Evolutionary conservation across 2,797 vertebrate species (phyloP).

Genomic region (Neosilurus hyrtlii): DNA sequence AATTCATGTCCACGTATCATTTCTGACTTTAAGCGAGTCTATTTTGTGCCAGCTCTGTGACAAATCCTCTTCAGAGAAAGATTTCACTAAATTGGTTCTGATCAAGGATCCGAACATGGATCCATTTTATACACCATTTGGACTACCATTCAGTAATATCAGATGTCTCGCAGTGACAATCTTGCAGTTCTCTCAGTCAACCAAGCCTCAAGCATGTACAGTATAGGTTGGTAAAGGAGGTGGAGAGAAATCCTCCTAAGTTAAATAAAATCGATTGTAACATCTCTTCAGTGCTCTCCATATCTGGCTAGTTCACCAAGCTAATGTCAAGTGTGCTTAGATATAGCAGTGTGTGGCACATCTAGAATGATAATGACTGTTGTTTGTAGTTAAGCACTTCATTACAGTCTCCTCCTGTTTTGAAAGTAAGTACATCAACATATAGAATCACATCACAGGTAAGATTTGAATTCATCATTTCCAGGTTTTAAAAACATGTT

Average conservation of each 20-base stretch:
- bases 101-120: background rate
- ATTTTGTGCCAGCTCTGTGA: background rate
- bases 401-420: too few species aligned
- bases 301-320: background rate
- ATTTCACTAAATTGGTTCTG: background rate
- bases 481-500: background rate
- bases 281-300: background rate
- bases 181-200: background rate
- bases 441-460: background rate
- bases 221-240: background rate
- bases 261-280: background rate
- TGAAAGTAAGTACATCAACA: background rate
- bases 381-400: background rate
- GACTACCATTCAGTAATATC: background rate
- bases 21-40: background rate
- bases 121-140: background rate
- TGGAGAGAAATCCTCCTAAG: background rate
- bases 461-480: background rate
- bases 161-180: background rate
- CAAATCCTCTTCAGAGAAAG: background rate
- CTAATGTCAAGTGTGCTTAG: background rate
- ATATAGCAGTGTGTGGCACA: background rate
- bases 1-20: background rate
- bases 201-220: background rate
- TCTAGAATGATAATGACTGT: background rate